Base-by-base conservation (phyloP, 2,888 invertebrate genomes). In the Rhopalosiphum nymphaeae region DNA sequence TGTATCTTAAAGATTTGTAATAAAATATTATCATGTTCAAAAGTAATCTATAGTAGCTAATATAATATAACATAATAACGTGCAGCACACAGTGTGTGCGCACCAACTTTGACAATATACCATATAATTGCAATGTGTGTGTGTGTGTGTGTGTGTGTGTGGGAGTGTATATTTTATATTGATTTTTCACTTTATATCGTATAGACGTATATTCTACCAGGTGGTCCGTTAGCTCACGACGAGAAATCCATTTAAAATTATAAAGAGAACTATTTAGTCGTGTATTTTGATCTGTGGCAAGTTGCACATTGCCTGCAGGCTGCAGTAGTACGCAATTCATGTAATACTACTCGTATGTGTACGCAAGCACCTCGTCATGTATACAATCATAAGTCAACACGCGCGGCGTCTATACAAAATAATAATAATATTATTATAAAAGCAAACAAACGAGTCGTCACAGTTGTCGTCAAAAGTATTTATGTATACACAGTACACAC, bases 211-310 rank as follows among this genome's bases (percentile, higher is more conserved):
- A 46, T 46, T 87, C 57, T 78, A 85, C 93, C 93, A 90, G 93
- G 93, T 93, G 93, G 93, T 93, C 93, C 89, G 13, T 21, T 36
- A 86, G 92, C 25, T 57, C 46, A 29, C 44, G 78, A 78, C 9
- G 56, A 49, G 89, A 78, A 91, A 91, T 91, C 91, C 91, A 67
- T 92, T 92, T 93, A 89, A 42, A 78, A 13, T 36, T 78, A 21
- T 78, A 78, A 36, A 53, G 61, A 67, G 87, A 56, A 5, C 89
- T 56, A 42, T 42, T 46, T 84, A 57, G 89, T n/a, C 46, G 11
- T 26, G 9, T 36, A 36, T 36, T 36, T 78, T 78, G 36, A 78
- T 67, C 78, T 36, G 78, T 42, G 21, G 78, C 9, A 36, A 78
- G 9, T 78, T 36, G 53, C 53, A 36, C 78, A 9, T 21, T 21